phyloP scores from a whole-genome alignment of 1,140 invertebrate species.

The Andricus grossulariae region DNA sequence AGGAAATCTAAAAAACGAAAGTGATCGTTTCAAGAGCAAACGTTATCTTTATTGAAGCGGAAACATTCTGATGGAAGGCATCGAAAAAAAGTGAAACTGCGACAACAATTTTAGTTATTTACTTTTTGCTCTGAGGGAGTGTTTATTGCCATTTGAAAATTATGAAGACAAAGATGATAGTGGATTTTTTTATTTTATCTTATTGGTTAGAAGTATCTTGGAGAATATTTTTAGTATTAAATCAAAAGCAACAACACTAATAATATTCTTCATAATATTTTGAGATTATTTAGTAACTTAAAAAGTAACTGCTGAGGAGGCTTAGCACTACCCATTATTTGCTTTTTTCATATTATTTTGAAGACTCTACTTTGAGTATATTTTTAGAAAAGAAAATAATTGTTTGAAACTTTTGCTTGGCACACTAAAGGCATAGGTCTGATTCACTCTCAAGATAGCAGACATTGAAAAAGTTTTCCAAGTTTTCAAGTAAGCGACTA shows the following conservation, averaged over 20 bases:
- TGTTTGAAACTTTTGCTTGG: too few relatives aligned
- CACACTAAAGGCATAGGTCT: not conserved
- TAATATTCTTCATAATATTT: not conserved
- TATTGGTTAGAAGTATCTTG: too few relatives aligned
- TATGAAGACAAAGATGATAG: not conserved
- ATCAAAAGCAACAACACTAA: too few relatives aligned
- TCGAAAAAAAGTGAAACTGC: not conserved
- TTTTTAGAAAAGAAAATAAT: too few relatives aligned
- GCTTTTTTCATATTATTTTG: too few relatives aligned
- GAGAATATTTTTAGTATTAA: too few relatives aligned
- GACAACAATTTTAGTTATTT: not conserved
- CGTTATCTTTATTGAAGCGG: not conserved
- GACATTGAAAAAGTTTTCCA: slow-evolving; percentile 15
- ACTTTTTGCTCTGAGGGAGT: too few relatives aligned
- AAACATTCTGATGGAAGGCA: not conserved
- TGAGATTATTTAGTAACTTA: too few relatives aligned
- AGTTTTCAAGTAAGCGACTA: not conserved
- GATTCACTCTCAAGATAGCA: slow-evolving; percentile 1
- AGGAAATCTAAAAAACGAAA: not conserved
- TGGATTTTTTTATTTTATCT: too few relatives aligned
- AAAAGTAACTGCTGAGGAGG: too few relatives aligned
- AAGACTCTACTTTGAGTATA: too few relatives aligned
- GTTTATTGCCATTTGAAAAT: not conserved
- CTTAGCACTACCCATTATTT: too few relatives aligned
- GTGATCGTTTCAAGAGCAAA: not conserved